Evolutionary conservation across 1,140 invertebrate genomes (phyloP), one percentile per base, ranked within the genome.

Genomic region (Zaprionus africanus): DNA sequence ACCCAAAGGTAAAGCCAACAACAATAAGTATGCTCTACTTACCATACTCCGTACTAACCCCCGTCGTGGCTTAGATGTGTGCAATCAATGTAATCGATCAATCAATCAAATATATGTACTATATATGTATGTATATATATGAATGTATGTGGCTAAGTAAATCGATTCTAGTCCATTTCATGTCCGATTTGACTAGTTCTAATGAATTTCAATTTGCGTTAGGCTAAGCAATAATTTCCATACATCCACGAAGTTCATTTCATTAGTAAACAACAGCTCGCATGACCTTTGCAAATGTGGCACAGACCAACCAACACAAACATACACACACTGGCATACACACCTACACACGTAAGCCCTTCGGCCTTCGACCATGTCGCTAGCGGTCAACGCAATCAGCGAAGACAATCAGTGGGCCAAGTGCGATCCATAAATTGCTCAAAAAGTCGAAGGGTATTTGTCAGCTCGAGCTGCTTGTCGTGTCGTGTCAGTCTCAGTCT

Each of bases 381-480:
- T 49, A 67, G 71, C 60, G 67, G 75, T 66, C 71, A 69, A n/a
- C 41, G 71, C 80, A 88, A 88, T 88, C 84, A 88, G 87, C 79
- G 76, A 66, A 36, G 43, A 81, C 79, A 90, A 90, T 90, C 85
- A 90, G 81, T 73, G 63, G 63, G 69, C 78, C 81, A 90, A 90
- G 78, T 79, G 81, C 84, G 69, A 78, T 65, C 76, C 85, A 88
- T 88, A 88, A 88, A 88, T 88, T 85, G 62, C 76, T 90, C 76
- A 90, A 67, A 88, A 81, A 74, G 85, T 82, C 85, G 85, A 90
- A 88, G 81, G 85, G 85, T 88, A 88, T 88, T 88, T 88, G 85
- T 88, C 81, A 90, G 79, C 64, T 81, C 74, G 46, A 46, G 84
- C 70, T 78, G 79, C 64, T 87, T 85, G 59, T 67, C 57, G 57